phyloP scores from a whole-genome alignment of 2,113 vertebrate species.

The Notechis scutatus region DNA sequence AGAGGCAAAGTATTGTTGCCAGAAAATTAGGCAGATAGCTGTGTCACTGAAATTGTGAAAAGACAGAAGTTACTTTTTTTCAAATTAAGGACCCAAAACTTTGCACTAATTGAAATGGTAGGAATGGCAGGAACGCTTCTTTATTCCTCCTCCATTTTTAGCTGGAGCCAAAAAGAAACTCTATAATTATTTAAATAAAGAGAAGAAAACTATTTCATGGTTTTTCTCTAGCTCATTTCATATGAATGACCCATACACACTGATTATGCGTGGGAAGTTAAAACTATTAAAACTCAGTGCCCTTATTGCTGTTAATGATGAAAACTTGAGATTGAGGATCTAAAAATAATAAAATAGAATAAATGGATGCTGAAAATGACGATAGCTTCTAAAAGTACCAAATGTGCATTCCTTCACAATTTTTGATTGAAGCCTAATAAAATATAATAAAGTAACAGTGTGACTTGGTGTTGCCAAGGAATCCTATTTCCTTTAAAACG shows the following conservation, averaged over 20 bases:
- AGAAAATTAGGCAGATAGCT: background rate
- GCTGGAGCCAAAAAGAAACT: background rate
- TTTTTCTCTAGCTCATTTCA: background rate
- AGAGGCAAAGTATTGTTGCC: background rate
- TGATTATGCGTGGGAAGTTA: background rate
- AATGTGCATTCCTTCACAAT: background rate
- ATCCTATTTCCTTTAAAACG: slow-evolving; percentile 38
- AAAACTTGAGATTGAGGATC: background rate
- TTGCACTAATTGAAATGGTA: background rate
- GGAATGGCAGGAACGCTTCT: background rate
- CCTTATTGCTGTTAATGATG: background rate
- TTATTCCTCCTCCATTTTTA: background rate
- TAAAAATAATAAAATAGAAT: background rate
- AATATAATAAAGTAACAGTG: slow-evolving; percentile 8
- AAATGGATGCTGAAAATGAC: background rate
- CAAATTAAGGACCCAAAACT: background rate
- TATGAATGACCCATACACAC: background rate
- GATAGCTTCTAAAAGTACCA: background rate
- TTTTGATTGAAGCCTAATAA: background rate
- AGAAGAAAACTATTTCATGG: background rate
- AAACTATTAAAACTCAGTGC: background rate
- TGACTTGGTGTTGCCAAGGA: slow-evolving; percentile 22
- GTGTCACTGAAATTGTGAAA: background rate
- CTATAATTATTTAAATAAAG: background rate
- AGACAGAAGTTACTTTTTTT: background rate